Percentiles rank a stretch among this genome's conserved stretches.
Evolutionary conservation across 2,113 vertebrate species (phyloP).

Genomic region (Mesocricetus auratus): DNA sequence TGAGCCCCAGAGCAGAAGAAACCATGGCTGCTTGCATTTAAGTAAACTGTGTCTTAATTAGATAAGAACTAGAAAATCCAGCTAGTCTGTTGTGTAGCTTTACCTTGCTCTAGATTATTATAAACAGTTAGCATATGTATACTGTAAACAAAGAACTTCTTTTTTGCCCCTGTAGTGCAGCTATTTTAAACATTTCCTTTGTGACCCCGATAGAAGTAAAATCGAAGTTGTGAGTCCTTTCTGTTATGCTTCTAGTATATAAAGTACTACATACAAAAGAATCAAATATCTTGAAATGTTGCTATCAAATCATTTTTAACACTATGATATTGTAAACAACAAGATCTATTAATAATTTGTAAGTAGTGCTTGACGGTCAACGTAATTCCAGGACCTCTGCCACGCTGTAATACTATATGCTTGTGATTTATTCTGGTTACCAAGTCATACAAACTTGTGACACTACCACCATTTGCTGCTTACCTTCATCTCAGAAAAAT

Average conservation of each 20-base stretch:
- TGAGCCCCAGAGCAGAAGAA: constrained; percentile 44
- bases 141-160: neutral
- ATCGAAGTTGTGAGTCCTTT: neutral
- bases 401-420: constrained; percentile 43
- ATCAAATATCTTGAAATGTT: constrained; percentile 40
- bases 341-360: constrained; percentile 62
- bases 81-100: neutral
- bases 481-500: constrained; percentile 47
- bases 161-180: neutral
- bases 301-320: constrained; percentile 18
- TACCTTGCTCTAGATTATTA: constrained; percentile 40
- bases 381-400: constrained; percentile 41
- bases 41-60: constrained; percentile 20
- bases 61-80: constrained; percentile 5
- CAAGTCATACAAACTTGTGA: constrained; percentile 51
- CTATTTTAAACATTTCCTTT: neutral
- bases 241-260: constrained; percentile 47
- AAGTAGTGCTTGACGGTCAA: constrained; percentile 4
- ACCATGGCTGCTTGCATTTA: neutral
- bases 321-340: constrained; percentile 40
- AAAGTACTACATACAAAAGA: constrained; percentile 54
- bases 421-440: constrained; percentile 53
- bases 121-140: neutral
- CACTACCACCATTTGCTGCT: neutral
- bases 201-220: neutral